Evolutionary conservation across 2,113 vertebrate species (phyloP).

Genomic region (Centrocercus urophasianus): DNA sequence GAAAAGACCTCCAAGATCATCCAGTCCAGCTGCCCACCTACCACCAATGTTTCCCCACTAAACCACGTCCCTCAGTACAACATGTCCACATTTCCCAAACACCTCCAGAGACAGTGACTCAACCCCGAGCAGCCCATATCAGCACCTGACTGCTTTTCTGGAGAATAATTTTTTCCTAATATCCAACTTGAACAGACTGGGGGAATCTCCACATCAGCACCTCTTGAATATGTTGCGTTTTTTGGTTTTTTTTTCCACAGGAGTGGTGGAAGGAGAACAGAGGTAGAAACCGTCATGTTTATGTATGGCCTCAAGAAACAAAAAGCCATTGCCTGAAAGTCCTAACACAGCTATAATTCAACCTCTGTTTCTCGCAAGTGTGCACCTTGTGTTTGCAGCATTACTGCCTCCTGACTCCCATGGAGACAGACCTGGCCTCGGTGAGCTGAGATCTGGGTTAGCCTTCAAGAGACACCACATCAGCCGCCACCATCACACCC

Average conservation of each 20-base stretch:
- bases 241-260: neutral
- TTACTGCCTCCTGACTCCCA: neutral
- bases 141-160: too few species aligned
- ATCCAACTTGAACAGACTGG: too few species aligned
- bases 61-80: too few species aligned
- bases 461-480: neutral
- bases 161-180: too few species aligned
- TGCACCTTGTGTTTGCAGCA: neutral
- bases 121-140: too few species aligned
- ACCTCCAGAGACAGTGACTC: too few species aligned
- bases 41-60: too few species aligned
- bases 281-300: neutral
- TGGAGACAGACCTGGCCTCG: neutral
- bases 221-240: rapidly evolving
- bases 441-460: neutral
- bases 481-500: neutral
- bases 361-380: neutral
- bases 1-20: too few species aligned
- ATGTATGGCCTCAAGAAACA: neutral
- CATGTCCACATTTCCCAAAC: too few species aligned
- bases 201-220: neutral
- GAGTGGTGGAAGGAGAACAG: neutral
- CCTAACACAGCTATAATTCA: neutral
- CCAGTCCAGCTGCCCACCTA: too few species aligned
- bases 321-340: rapidly evolving